Percentiles rank a stretch among this genome's conserved stretches.
phyloP scores from a whole-genome alignment of 2,797 vertebrate genomes.

The Clarias pachynema region DNA sequence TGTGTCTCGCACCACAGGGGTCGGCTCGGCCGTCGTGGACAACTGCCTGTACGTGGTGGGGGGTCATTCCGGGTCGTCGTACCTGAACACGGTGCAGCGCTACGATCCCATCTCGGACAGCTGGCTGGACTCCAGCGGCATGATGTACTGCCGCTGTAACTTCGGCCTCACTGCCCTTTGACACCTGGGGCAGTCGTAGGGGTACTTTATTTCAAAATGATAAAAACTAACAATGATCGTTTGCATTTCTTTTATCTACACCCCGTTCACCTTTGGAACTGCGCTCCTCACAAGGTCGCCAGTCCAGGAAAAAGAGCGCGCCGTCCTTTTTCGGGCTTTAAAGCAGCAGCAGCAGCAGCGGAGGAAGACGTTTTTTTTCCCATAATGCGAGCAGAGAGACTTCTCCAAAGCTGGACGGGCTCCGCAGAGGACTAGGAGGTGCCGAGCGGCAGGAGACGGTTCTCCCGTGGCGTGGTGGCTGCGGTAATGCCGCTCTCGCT shows the following conservation, averaged over 20 bases:
- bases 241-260: conserved; percentile 60
- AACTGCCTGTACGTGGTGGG: conserved; percentile 97
- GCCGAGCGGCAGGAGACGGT: conserved; percentile 66
- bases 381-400: conserved; percentile 48
- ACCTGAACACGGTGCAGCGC: conserved; percentile 94
- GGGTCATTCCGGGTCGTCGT: conserved; percentile 96
- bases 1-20: conserved; percentile 73
- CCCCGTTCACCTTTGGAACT: conserved; percentile 45
- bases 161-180: conserved; percentile 96
- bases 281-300: conserved; percentile 18
- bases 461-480: conserved; percentile 37
- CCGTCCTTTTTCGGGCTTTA: neutral
- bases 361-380: conserved; percentile 53
- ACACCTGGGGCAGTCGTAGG: conserved; percentile 64
- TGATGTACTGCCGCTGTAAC: conserved; percentile 98
- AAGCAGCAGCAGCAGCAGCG: neutral
- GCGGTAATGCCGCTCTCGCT: conserved; percentile 41
- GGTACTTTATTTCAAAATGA: conserved; percentile 61
- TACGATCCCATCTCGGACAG: conserved; percentile 94
- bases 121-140: conserved; percentile 95
- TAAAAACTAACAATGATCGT: conserved; percentile 59
- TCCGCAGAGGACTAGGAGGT: conserved; percentile 66
- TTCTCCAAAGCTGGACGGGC: conserved; percentile 64
- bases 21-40: conserved; percentile 93
- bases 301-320: conserved; percentile 38